Percentiles rank a stretch among this genome's conserved stretches.
Conservation (phyloP, 2,888 invertebrate species). For the Erpobdella octoculata region DNA sequence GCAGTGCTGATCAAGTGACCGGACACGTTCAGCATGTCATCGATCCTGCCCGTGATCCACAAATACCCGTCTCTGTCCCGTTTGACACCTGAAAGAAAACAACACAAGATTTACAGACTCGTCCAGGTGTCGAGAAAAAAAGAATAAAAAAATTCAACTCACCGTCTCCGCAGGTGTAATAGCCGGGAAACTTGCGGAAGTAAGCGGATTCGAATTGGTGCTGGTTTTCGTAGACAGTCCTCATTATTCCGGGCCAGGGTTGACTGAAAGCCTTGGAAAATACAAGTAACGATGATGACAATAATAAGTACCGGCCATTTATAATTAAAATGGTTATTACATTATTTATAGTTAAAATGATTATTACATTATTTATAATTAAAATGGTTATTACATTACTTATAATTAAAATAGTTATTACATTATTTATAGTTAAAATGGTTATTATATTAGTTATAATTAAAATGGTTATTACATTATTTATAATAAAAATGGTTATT, state of each 20-base stretch:
- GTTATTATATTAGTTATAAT: too few species aligned
- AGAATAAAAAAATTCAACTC: conserved; percentile 43
- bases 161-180: conserved; percentile 97
- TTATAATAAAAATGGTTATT: too few species aligned
- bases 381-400: too few species aligned
- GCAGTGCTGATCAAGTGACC: conserved; percentile 96
- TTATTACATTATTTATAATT: too few species aligned
- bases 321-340: too few species aligned
- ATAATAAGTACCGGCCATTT: too few species aligned
- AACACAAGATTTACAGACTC: neutral
- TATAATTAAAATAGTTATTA: too few species aligned
- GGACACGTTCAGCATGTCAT: conserved; percentile 97
- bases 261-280: conserved; percentile 60
- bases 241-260: conserved; percentile 98
- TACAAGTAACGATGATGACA: conserved; percentile 8
- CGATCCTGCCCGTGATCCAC: conserved; percentile 80
- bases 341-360: too few species aligned
- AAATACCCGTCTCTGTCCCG: conserved; percentile 75
- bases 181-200: conserved; percentile 90
- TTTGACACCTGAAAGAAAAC: conserved; percentile 64
- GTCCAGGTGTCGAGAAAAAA: neutral
- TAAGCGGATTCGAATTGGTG: conserved; percentile 67
- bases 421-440: too few species aligned
- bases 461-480: too few species aligned
- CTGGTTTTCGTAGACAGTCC: conserved; percentile 84